Evolutionary conservation across 2,797 vertebrate species (phyloP).

Genomic region (Astyanax mexicanus): DNA sequence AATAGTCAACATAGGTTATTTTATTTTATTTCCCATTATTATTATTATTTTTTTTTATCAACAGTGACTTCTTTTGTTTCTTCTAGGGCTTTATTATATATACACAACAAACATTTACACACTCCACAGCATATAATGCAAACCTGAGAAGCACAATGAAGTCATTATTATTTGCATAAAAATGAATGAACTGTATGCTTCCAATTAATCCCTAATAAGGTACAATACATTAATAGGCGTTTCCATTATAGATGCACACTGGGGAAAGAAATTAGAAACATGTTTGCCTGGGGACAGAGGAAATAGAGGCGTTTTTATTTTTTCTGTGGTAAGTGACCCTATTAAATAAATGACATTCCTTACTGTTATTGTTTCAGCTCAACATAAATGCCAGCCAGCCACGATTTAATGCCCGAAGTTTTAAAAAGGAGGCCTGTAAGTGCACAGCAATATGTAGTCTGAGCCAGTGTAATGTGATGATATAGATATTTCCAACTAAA

Average conservation of each 20-base stretch:
- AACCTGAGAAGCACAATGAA: background rate
- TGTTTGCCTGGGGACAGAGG: constrained; percentile 14
- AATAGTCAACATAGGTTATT: too few species aligned
- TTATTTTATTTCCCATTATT: too few species aligned
- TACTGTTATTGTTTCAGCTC: constrained; percentile 39
- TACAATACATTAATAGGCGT: constrained; percentile 10
- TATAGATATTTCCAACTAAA: background rate
- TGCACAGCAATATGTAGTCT: too few species aligned
- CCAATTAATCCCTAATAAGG: constrained; percentile 11
- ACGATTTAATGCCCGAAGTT: constrained; percentile 8
- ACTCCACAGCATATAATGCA: background rate
- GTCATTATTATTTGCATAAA: background rate
- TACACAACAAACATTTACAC: background rate
- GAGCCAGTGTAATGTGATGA: background rate
- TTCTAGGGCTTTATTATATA: background rate
- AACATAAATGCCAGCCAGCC: constrained; percentile 33
- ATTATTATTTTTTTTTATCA: too few species aligned
- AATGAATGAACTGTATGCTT: background rate
- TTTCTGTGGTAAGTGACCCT: constrained; percentile 26
- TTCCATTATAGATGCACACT: constrained; percentile 9
- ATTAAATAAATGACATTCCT: constrained; percentile 31
- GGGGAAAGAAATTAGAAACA: constrained; percentile 14
- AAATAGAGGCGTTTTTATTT: constrained; percentile 4
- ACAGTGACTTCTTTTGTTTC: too few species aligned
- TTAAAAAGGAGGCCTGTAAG: too few species aligned